Conservation (phyloP, 2,113 vertebrate genomes). For the Camarhynchus parvulus region DNA sequence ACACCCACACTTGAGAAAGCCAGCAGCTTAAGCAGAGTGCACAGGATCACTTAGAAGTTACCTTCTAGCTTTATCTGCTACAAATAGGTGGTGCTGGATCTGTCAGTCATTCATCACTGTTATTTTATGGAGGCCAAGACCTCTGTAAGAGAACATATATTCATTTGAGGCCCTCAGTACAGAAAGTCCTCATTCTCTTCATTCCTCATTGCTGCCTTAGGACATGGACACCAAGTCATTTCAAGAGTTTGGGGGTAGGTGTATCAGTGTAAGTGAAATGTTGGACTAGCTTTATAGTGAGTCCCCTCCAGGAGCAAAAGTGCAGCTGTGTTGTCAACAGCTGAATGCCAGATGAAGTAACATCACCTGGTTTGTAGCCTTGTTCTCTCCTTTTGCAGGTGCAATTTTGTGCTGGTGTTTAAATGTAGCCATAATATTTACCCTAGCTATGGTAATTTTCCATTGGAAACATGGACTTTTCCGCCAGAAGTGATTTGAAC, state of each 20-base stretch:
- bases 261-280: not conserved
- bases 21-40: not conserved
- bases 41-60: not conserved
- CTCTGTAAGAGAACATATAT: not conserved
- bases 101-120: not conserved
- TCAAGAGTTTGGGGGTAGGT: not conserved
- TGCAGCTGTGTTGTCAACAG: not conserved
- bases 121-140: not conserved
- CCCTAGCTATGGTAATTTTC: not conserved
- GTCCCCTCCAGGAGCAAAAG: not conserved
- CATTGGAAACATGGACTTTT: not conserved
- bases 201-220: not conserved
- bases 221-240: not conserved
- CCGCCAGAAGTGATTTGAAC: not conserved
- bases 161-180: not conserved
- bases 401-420: not conserved
- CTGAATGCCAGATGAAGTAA: not conserved
- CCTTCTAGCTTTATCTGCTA: not conserved
- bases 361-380: not conserved
- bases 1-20: slow-evolving; percentile 29
- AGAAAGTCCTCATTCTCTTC: not conserved
- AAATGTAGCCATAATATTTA: not conserved
- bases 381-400: not conserved
- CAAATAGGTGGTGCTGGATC: not conserved
- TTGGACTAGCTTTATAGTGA: not conserved